Base-by-base conservation (phyloP, 2,113 vertebrate genomes). In the Entelurus aequoreus region DNA sequence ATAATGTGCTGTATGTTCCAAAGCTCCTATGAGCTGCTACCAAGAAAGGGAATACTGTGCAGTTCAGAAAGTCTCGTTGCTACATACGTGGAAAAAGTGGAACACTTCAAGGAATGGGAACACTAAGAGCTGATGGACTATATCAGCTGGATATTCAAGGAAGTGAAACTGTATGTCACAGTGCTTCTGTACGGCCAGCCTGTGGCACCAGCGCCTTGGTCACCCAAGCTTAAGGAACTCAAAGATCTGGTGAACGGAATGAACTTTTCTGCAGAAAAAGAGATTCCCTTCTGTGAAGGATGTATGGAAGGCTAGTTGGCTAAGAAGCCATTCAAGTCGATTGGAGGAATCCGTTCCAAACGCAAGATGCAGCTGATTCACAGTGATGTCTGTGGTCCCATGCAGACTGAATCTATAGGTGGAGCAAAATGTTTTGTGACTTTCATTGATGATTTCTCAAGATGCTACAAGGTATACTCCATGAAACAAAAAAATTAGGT, bases 1-100 rank as follows among this genome's bases (percentile, higher is more conserved):
- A 62, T 40, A 52, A 65, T 58, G 71, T 80, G 13, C 54, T 85
- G 60, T 71, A 73, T 67, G 71, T 77, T 69, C 72, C 66, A 13
- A 69, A 62, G 21, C n/a, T 66, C 1, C 58, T 28, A 3, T 1
- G 21, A 28, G 21, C 21, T 28, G 21, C 21, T 28, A 28, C 57
- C 10, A 65, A 37, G 7, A 63, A 68, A 61, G 62, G 62, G 54
- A 76, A 81, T 46, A 74, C 11, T 11, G 66, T 78, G 52, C 54
- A 74, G 59, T 78, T 78, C 7, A 78, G 44, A 3, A 69, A 54
- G 49, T 62, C 66, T 72, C 9, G 2, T n/a, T 82, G 21, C 21
- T 78, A 70, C 51, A 82, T 76, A 5, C n/a, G n/a, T n/a, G n/a
- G n/a, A n/a, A n/a, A n/a, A n/a, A n/a, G n/a, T n/a, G n/a, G n/a